Base-by-base conservation (phyloP, 1,140 invertebrate species). In the Drosophila tristis region DNA sequence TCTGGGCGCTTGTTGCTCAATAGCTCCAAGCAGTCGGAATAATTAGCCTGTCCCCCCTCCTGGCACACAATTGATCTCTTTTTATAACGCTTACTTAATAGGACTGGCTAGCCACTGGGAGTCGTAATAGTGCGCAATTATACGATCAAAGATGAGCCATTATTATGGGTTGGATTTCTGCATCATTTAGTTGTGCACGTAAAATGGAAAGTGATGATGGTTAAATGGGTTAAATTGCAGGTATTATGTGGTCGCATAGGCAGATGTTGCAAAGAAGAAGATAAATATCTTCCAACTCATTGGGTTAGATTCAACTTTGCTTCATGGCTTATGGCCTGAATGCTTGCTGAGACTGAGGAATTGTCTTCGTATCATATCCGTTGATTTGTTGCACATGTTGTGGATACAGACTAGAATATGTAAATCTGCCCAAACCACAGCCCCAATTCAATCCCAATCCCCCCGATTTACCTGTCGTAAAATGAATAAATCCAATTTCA, bases 61-160 rank as follows among this genome's bases (percentile, higher is more conserved):
- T 2, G 8, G 31, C 9, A 42, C 35, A 58, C 68, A 75, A 75
- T 75, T 44, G 61, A 62, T 49, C 53, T 54, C 64, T 77, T 70
- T 75, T 68, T 39, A 74, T 50, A 80, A n/a, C 20, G 11, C n/a
- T 20, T 16, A 57, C 44, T 43, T 15, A 20, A 42, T 16, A 31
- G 31, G 0, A 70, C 35, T 39, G 9, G 11, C 16, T 16, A 68
- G 50, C 44, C 57, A 29, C 26, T 11, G 31, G 29, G 7, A 6
- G 31, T 5, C 2, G 4, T 9, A 2, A 51, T 61, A 79, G 57
- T 78, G 75, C 75, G 75, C 75, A 60, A 39, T 72, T 72, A 44
- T 15, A 23, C 31, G 44, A 56, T 48, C 50, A 39, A 2, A 47
- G 35, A 44, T 35, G 20, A 7, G 0, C 6, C 20, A 61, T 66